These are phyloP conservation scores for Tragelaphus oryx DNA, from an alignment of 2,797 vertebrate genomes.

Conservation along the genomic window DNA sequence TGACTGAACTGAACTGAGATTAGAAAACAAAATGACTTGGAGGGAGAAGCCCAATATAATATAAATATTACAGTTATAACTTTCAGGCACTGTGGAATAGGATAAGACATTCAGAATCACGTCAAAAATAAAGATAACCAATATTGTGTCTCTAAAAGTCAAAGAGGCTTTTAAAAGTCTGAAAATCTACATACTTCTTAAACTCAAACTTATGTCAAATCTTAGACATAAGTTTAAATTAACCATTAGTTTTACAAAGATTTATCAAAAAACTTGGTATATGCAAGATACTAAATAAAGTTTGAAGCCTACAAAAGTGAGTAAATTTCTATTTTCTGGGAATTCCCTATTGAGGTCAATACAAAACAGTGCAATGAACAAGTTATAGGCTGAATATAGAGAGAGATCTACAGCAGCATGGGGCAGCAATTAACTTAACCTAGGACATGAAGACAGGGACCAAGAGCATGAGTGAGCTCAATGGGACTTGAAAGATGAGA, in stretches of 20 bases:
- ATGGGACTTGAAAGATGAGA: background rate
- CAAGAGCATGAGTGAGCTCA: background rate
- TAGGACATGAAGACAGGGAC: background rate
- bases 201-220: background rate
- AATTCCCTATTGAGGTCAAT: background rate
- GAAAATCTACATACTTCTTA: background rate
- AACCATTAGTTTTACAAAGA: background rate
- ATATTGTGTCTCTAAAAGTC: background rate
- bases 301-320: background rate
- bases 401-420: background rate
- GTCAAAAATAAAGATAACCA: conserved; percentile 21
- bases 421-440: background rate
- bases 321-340: background rate
- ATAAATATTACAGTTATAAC: conserved; percentile 11
- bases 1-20: background rate
- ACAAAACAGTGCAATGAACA: background rate
- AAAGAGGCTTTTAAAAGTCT: background rate
- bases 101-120: background rate
- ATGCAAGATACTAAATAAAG: background rate
- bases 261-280: background rate
- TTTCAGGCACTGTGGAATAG: background rate
- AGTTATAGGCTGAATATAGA: background rate
- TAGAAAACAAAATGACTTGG: background rate
- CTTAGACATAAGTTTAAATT: background rate
- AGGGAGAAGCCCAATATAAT: background rate